phyloP scores from a whole-genome alignment of 2,888 invertebrate species.

The Nyleta sp. region DNA sequence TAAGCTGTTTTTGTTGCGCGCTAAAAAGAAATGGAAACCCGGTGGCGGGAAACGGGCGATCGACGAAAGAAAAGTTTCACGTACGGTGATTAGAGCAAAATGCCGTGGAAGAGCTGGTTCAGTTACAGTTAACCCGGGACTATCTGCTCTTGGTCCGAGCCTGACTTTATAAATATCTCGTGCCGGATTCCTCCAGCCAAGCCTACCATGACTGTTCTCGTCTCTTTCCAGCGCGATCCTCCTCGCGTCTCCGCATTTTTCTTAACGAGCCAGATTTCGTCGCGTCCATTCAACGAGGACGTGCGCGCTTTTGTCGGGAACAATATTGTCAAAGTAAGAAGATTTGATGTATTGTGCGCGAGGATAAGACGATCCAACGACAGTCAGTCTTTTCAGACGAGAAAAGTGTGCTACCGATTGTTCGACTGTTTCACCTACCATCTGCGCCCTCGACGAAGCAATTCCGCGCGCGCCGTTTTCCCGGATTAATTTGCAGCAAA shows the following conservation, averaged over 20 bases:
- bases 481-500: neutral
- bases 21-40: slow-evolving; percentile 50
- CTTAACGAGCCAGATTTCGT: slow-evolving; percentile 27
- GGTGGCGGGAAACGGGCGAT: slow-evolving; percentile 40
- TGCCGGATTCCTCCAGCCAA: slow-evolving; percentile 69
- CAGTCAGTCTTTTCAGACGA: neutral
- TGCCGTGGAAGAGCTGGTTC: slow-evolving; percentile 58
- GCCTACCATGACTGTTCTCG: slow-evolving; percentile 70
- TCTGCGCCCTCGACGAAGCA: neutral
- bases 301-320: slow-evolving; percentile 31
- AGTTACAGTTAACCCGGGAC: slow-evolving; percentile 68
- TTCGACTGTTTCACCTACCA: neutral
- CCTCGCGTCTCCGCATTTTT: slow-evolving; percentile 41
- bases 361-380: slow-evolving; percentile 18
- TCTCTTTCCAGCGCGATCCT: slow-evolving; percentile 35
- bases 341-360: slow-evolving; percentile 24
- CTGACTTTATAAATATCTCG: slow-evolving; percentile 69
- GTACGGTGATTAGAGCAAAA: slow-evolving; percentile 65
- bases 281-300: slow-evolving; percentile 34
- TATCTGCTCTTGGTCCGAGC: slow-evolving; percentile 58
- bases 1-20: slow-evolving; percentile 28
- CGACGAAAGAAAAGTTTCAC: slow-evolving; percentile 58
- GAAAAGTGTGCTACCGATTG: slow-evolving; percentile 31
- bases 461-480: neutral
- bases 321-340: slow-evolving; percentile 41